Percentiles rank a stretch among this genome's conserved stretches.
phyloP scores from a whole-genome alignment of 2,113 vertebrate species.

The Panthera tigris region DNA sequence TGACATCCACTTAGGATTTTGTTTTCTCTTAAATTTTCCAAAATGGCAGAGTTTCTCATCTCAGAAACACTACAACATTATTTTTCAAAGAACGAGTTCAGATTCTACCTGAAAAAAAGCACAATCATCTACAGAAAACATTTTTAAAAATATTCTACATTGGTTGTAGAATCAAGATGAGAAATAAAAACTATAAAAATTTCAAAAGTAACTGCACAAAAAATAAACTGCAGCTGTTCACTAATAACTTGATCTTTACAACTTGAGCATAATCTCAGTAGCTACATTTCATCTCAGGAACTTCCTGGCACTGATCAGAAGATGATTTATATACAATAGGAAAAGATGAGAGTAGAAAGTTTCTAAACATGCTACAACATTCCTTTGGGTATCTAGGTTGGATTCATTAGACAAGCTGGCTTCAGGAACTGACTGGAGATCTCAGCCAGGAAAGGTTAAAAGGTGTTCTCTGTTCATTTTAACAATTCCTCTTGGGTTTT shows the following conservation, averaged over 20 bases:
- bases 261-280: not conserved
- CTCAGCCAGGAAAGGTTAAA: not conserved
- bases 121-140: not conserved
- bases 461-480: not conserved
- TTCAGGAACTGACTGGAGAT: not conserved
- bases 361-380: not conserved
- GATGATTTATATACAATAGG: not conserved
- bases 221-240: not conserved
- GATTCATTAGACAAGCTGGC: not conserved
- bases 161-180: not conserved
- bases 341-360: not conserved
- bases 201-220: not conserved
- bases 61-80: not conserved
- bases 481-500: not conserved
- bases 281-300: not conserved
- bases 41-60: not conserved
- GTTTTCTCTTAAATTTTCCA: not conserved
- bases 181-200: not conserved
- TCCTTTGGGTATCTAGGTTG: not conserved
- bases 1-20: not conserved
- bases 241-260: not conserved
- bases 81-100: conserved; percentile 43
- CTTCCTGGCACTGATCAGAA: not conserved
- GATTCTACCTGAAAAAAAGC: not conserved
- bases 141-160: not conserved